Base-by-base conservation (phyloP, 1,140 invertebrate genomes). In the Ruditapes philippinarum region DNA sequence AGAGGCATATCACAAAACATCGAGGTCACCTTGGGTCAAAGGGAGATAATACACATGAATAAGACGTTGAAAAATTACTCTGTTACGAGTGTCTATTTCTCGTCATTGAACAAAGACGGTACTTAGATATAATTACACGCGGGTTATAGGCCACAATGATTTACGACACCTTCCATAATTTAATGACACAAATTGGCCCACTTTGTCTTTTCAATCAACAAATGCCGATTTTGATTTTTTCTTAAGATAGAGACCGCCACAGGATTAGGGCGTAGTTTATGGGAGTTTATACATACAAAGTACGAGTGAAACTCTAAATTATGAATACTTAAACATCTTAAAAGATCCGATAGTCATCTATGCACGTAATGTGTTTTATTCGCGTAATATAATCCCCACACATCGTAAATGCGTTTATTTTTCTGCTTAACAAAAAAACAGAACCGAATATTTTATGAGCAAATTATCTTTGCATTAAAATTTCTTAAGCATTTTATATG, bases 391-490 rank as follows among this genome's bases (percentile, higher is more conserved):
- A 42, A 81, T 33, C 49, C 54, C 4, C 57, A 9, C 22, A 31
- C 54, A 60, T 57, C 28, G 7, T 54, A 36, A 45, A 81, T 11
- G 38, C 51, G n/a, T 65, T 81, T 42, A 62, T 81, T 45, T 51
- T 62, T 45, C 25, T 49, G 25, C 79, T 28, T 38, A 40, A 22
- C 14, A 81, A 25, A 36, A 28, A 1, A 62, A 19, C n/a, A n/a
- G n/a, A n/a, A 62, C 49, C 54, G 60, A 11, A 42, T 51, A 73
- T 49, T 49, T 70, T 84, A 54, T 11, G n/a, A 57, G 49, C 40
- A 78, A 49, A 78, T 86, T 86, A 78, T 86, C 45, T 57, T 11
- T 36, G 49, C 84, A 86, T 60, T 54, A 62, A 86, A n/a, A 86
- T 85, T 54, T 76, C 19, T 74, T 45, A 14, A 28, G 49, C 49